Evolutionary conservation across 1,140 invertebrate species (phyloP).

Genomic region (Achroia grisella): DNA sequence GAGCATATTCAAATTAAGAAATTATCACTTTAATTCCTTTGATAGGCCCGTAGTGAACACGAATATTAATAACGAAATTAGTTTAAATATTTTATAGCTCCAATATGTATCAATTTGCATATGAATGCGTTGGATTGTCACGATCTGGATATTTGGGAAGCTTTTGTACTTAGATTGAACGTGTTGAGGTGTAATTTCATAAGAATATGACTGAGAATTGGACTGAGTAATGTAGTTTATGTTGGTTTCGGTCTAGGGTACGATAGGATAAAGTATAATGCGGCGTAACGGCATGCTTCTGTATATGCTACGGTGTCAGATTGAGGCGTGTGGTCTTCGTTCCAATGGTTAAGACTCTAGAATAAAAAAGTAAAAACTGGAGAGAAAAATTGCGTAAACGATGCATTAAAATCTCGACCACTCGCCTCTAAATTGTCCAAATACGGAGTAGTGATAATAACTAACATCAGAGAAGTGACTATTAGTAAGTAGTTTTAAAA

Average conservation of each 20-base stretch:
- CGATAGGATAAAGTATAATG: conserved; percentile 54
- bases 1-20: conserved; percentile 30
- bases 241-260: conserved; percentile 64
- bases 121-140: conserved; percentile 16
- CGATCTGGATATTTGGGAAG: conserved; percentile 38
- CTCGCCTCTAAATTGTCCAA: conserved; percentile 32
- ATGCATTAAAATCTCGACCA: conserved; percentile 9
- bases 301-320: conserved; percentile 33
- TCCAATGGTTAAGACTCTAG: not conserved
- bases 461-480: conserved; percentile 55
- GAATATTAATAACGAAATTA: conserved; percentile 3
- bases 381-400: conserved; percentile 15
- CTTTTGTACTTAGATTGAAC: conserved; percentile 59
- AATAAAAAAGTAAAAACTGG: conserved; percentile 13
- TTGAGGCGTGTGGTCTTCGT: conserved; percentile 30
- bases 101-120: conserved; percentile 10
- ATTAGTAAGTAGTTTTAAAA: conserved; percentile 63
- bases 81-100: conserved; percentile 3
- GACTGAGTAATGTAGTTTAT: conserved; percentile 70
- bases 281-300: conserved; percentile 60
- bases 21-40: conserved; percentile 25
- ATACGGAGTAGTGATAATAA: conserved; percentile 57
- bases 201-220: conserved; percentile 71
- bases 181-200: conserved; percentile 63
- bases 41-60: conserved; percentile 4